phyloP scores from a whole-genome alignment of 2,797 vertebrate species.

The Spheniscus humboldti region DNA sequence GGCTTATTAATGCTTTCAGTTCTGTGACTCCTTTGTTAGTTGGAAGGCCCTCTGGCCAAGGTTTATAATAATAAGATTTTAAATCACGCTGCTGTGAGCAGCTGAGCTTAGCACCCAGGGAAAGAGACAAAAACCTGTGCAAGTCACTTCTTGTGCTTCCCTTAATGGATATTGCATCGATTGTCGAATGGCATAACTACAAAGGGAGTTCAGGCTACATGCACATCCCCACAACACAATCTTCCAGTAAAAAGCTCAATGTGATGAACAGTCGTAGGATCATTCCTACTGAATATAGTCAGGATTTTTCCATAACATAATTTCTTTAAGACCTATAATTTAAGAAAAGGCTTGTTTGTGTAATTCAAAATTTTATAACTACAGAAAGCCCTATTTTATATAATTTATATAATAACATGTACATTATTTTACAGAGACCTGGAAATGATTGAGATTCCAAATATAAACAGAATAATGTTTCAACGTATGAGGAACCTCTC shows the following conservation, averaged over 20 bases:
- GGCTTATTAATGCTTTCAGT: background rate
- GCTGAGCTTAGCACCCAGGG: background rate
- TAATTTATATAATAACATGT: background rate
- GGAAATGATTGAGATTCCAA: conserved; percentile 80
- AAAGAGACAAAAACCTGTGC: background rate
- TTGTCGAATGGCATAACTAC: background rate
- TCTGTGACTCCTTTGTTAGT: background rate
- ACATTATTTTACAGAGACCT: conserved; percentile 72
- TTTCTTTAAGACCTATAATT: background rate
- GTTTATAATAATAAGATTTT: background rate
- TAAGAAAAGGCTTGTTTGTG: background rate
- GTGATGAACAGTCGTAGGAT: background rate
- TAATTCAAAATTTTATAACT: background rate
- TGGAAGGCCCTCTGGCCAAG: background rate
- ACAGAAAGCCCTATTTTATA: background rate
- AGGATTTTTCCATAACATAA: background rate
- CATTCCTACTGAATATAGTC: background rate
- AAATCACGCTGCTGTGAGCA: background rate
- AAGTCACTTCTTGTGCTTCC: background rate
- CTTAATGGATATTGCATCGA: background rate
- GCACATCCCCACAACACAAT: background rate
- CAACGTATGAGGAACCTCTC: conserved; percentile 80
- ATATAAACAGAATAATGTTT: conserved; percentile 81
- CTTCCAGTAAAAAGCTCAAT: background rate
- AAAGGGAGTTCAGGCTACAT: background rate